phyloP scores from a whole-genome alignment of 2,113 vertebrate genomes.

The Elaphurus davidianus region DNA sequence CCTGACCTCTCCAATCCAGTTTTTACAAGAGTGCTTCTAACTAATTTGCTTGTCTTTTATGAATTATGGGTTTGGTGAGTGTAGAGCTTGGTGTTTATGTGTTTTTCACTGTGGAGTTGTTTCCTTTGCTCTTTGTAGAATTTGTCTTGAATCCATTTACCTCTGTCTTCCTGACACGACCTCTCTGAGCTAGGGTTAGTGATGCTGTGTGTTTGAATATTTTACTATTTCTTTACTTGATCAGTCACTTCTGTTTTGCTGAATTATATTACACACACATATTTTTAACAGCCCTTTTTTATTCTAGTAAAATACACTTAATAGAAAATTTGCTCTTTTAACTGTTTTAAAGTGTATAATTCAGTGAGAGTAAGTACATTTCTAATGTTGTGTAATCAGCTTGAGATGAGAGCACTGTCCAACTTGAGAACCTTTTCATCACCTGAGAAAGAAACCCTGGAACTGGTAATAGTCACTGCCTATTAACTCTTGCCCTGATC shows the following conservation, averaged over 20 bases:
- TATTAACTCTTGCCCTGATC: not conserved
- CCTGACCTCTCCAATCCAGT: not conserved
- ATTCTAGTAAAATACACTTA: not conserved
- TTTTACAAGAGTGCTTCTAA: not conserved
- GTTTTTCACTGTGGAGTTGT: not conserved
- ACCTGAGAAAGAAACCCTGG: not conserved
- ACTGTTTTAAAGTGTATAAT: not conserved
- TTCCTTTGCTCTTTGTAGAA: not conserved
- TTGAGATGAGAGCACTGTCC: not conserved
- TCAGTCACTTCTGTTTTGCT: not conserved
- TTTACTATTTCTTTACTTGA: not conserved
- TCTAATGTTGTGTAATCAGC: not conserved
- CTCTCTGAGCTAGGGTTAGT: not conserved
- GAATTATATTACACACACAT: not conserved
- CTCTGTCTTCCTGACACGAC: not conserved
- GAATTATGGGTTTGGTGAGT: not conserved
- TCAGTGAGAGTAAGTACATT: not conserved
- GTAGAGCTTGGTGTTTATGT: not conserved
- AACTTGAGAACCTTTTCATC: not conserved
- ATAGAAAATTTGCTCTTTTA: not conserved
- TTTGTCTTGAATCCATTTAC: not conserved
- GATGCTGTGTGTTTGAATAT: not conserved
- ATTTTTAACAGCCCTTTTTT: not conserved
- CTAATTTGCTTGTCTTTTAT: constrained; percentile 3
- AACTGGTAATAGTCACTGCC: not conserved